Conservation (phyloP, 1,140 invertebrate genomes). For the Manduca sexta region DNA sequence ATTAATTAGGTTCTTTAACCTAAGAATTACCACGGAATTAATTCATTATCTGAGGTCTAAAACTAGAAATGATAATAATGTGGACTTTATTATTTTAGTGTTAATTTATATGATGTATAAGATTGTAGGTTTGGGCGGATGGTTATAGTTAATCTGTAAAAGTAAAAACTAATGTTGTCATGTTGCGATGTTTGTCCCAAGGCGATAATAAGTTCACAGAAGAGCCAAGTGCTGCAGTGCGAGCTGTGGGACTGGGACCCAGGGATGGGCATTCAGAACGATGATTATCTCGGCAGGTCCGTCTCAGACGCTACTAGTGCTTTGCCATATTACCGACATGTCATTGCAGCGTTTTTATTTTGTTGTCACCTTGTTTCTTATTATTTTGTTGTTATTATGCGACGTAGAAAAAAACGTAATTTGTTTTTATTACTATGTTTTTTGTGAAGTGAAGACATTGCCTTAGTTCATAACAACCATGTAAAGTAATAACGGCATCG, state of each 20-base stretch:
- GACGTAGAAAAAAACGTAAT: too few relatives aligned
- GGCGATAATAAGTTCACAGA: conserved; percentile 81
- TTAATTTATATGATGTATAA: too few relatives aligned
- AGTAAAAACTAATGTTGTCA: conserved; percentile 16
- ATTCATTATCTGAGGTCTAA: too few relatives aligned
- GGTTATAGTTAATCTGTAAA: neutral
- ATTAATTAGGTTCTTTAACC: neutral
- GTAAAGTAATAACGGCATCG: conserved; percentile 1
- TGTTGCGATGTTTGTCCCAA: conserved; percentile 69
- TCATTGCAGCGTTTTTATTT: conserved; percentile 7
- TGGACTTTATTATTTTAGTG: too few relatives aligned
- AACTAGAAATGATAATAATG: too few relatives aligned
- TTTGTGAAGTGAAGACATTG: too few relatives aligned
- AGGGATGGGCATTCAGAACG: conserved; percentile 83
- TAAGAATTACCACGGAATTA: too few relatives aligned
- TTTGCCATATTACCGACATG: conserved; percentile 29
- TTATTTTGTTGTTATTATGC: conserved; percentile 2
- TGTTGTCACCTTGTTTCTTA: conserved; percentile 15
- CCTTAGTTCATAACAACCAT: too few relatives aligned
- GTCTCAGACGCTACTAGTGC: conserved; percentile 33
- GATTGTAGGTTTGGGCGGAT: neutral
- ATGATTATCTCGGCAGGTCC: conserved; percentile 91
- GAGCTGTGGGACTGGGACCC: conserved; percentile 91
- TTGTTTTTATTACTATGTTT: neutral
- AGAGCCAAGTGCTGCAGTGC: conserved; percentile 81